Evolutionary conservation across 2,113 vertebrate genomes (phyloP).

Genomic region (Ovis canadensis): DNA sequence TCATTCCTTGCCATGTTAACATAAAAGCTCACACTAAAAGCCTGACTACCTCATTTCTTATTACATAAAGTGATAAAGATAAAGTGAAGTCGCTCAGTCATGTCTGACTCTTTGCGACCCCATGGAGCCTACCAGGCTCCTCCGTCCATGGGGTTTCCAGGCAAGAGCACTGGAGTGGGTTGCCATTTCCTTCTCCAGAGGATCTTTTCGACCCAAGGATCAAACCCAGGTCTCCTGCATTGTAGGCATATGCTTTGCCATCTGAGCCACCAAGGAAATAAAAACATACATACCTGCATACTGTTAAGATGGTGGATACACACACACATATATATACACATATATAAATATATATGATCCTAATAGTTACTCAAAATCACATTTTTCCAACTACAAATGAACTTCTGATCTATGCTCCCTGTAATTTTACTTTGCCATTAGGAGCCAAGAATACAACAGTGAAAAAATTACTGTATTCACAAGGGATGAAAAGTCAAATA

Average conservation of each 20-base stretch:
- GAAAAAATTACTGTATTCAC: conserved; percentile 45
- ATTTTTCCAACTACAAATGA: not conserved
- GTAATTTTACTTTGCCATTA: conserved; percentile 28
- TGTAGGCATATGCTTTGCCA: not conserved
- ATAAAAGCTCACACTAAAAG: not conserved
- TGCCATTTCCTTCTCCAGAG: not conserved
- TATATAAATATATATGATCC: not conserved
- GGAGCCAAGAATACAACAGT: not conserved
- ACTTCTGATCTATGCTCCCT: conserved; percentile 23
- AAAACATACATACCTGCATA: not conserved
- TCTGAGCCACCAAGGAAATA: not conserved
- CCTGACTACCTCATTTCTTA: not conserved
- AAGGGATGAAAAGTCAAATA: conserved; percentile 27
- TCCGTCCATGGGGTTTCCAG: not conserved
- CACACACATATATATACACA: not conserved
- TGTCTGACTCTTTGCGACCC: not conserved
- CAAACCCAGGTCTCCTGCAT: not conserved
- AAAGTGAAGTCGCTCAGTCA: not conserved
- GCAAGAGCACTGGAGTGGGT: not conserved
- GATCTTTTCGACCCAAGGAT: not conserved
- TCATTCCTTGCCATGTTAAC: not conserved
- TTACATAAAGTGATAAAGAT: not conserved
- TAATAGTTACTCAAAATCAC: conserved; percentile 33
- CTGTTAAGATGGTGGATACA: not conserved
- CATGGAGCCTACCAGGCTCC: not conserved